A percentile compares a stretch with the other conserved stretches of the same genome.
Conservation (phyloP, 2,113 vertebrate genomes). For the Marmota flaviventris region DNA sequence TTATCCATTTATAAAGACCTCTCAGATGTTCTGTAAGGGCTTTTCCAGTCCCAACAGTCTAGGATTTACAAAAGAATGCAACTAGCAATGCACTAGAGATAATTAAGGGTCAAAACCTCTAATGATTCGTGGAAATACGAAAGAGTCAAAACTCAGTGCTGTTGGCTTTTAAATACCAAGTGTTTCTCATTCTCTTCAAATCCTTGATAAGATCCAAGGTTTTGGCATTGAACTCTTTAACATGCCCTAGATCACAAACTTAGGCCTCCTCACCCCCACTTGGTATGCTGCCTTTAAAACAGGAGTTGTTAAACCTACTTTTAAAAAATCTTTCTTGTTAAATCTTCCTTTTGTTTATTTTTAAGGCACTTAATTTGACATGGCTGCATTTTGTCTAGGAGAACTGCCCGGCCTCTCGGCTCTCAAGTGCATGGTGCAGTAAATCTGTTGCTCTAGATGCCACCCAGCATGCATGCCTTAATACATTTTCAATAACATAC, state of each 20-base stretch:
- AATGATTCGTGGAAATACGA: neutral
- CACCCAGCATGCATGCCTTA: constrained; percentile 42
- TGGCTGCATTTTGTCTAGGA: constrained; percentile 63
- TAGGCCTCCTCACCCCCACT: neutral
- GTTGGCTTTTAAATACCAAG: constrained; percentile 41
- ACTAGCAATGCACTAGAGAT: neutral
- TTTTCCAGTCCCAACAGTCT: neutral
- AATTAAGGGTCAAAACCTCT: constrained; percentile 2
- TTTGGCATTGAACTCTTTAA: neutral
- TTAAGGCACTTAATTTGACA: constrained; percentile 70
- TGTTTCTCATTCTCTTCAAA: neutral
- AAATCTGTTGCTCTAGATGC: constrained; percentile 55
- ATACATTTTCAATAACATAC: constrained; percentile 83
- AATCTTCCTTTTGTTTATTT: constrained; percentile 73
- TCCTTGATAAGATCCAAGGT: neutral
- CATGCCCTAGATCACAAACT: neutral
- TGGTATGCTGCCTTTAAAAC: neutral
- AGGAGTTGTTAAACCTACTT: constrained; percentile 14
- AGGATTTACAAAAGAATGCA: constrained; percentile 39
- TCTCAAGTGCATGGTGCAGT: constrained; percentile 65
- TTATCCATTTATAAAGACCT: neutral
- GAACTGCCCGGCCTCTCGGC: constrained; percentile 52
- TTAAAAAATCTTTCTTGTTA: too few relatives aligned
- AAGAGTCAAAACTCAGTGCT: neutral
- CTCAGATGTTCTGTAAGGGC: neutral